Base-by-base conservation (phyloP, 2,113 vertebrate species). In the Mirounga angustirostris region DNA sequence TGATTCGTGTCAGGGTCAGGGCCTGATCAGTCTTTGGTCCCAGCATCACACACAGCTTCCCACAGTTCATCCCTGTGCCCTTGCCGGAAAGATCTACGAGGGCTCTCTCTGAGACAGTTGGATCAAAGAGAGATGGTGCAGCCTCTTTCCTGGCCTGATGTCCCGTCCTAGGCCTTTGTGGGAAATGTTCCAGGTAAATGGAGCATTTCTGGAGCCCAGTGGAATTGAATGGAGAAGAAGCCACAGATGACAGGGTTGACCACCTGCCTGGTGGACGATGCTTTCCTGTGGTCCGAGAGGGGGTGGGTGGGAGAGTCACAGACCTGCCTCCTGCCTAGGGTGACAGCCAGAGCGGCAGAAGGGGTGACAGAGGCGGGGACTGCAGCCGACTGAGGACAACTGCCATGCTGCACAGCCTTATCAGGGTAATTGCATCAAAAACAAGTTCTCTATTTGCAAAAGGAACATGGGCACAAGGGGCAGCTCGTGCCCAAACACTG, bases 351-450 rank as follows among this genome's bases (percentile, higher is more conserved):
- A 76, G 83, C 84, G 36, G 61, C 63, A 40, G 84, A 79, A 14
- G 36, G 12, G 24, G 36, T 19, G n/a, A 76, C 82, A 63, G 87
- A 97, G 90, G 85, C 85, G 30, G 69, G 79, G 92, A 87, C 82
- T 97, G 95, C 76, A 30, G 78, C 12, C 30, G 11, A 1, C 85
- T 95, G 65, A 93, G 98, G 96, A 82, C 89, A 74, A 98, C 95
- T 0, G 11, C 98, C 95, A 97, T 50, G 83, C 61, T 92, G 90
- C 74, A 56, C 79, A 97, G 95, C 36, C 36, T 98, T 98, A 97
- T 97, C 94, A 83, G 33, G 40, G 85, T 97, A 98, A 98, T 98
- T 98, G 98, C 85, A 98, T 97, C 97, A 91, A 93, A 88, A 98
- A 96, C 98, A 98, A 96, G 96, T 98, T 97, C 96, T 97, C 97